Evolutionary conservation across 2,113 vertebrate genomes (phyloP).

Genomic region (Dromiciops gliroides): DNA sequence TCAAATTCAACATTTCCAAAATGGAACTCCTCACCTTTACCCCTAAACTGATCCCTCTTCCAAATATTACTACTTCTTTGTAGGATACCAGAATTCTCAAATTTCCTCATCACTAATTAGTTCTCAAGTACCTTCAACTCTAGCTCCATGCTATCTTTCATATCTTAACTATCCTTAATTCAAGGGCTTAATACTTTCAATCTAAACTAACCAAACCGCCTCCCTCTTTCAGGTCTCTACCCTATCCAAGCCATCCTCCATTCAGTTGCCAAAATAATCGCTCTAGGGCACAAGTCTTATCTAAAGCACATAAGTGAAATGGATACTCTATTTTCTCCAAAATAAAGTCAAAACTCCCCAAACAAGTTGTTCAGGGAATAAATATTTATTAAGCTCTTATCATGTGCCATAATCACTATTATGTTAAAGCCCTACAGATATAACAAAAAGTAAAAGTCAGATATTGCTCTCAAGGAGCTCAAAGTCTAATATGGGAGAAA

Average conservation of each 20-base stretch:
- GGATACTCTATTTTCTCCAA: not conserved
- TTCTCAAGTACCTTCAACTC: not conserved
- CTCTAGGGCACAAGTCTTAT: not conserved
- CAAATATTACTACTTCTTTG: not conserved
- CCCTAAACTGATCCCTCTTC: no score
- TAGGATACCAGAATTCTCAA: not conserved
- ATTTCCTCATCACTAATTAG: not conserved
- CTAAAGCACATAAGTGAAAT: not conserved
- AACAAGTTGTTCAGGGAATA: not conserved
- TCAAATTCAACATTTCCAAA: not conserved
- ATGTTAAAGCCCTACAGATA: not conserved
- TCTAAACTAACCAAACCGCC: not conserved
- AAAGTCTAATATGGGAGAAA: not conserved
- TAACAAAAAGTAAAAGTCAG: not conserved
- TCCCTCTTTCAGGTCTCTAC: no score
- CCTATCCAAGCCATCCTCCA: not conserved
- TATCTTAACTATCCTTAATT: no score
- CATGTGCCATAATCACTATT: not conserved
- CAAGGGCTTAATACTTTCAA: not conserved
- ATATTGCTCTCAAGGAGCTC: not conserved
- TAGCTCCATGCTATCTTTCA: not conserved
- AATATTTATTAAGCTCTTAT: not conserved
- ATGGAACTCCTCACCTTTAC: not conserved
- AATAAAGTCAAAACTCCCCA: not conserved
- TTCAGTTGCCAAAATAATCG: not conserved